Conservation (phyloP, 2,888 invertebrate genomes). For the Cataglyphis rosenhaueri region DNA sequence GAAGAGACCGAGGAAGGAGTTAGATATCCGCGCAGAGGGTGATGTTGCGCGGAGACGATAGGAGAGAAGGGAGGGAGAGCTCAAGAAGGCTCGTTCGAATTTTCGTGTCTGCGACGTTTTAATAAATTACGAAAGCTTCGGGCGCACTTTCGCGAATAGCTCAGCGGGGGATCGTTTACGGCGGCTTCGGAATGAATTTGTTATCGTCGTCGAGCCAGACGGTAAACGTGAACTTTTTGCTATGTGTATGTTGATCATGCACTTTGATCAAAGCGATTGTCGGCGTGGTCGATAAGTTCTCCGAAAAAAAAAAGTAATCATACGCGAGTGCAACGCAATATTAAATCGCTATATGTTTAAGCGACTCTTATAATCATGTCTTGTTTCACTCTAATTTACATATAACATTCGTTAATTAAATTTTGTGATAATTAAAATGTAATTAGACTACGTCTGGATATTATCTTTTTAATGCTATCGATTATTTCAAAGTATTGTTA, state of each 20-base stretch:
- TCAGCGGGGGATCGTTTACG: constrained; percentile 73
- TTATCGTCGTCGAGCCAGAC: constrained; percentile 59
- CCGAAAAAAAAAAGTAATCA: constrained; percentile 17
- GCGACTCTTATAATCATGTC: background rate
- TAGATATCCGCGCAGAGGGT: constrained; percentile 56
- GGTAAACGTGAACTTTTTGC: constrained; percentile 58
- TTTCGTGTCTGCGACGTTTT: constrained; percentile 71
- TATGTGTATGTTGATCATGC: constrained; percentile 38
- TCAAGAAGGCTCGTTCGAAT: constrained; percentile 64
- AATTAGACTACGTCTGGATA: background rate
- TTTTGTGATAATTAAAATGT: background rate
- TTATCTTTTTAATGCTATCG: background rate
- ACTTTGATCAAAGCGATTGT: constrained; percentile 27
- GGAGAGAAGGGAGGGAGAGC: background rate
- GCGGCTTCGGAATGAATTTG: constrained; percentile 71
- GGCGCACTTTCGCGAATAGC: constrained; percentile 58
- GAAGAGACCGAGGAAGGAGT: constrained; percentile 69
- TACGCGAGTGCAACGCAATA: background rate
- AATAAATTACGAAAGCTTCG: constrained; percentile 71
- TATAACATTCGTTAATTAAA: background rate
- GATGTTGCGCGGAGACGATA: constrained; percentile 25
- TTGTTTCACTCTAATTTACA: constrained; percentile 6
- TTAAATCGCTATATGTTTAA: constrained; percentile 1
- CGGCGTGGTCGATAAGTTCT: constrained; percentile 28
- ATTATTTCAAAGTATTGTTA: background rate